Evolutionary conservation across 2,888 invertebrate species (phyloP).

Genomic region (Catocala nupta): DNA sequence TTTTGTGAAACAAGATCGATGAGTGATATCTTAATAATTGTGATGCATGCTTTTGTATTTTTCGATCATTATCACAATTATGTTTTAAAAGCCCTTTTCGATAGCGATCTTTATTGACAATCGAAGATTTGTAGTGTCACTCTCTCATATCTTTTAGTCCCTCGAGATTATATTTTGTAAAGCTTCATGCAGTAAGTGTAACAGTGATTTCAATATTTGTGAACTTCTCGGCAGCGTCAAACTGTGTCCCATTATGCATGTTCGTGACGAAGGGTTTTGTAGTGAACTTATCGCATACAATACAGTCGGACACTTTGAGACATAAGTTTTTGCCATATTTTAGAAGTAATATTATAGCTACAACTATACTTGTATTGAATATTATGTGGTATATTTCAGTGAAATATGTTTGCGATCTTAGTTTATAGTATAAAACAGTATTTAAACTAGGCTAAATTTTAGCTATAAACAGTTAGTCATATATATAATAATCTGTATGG

Average conservation of each 20-base stretch:
- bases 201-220: conserved; percentile 22
- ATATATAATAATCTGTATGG: too few relatives aligned
- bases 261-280: conserved; percentile 61
- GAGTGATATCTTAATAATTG: conserved; percentile 2
- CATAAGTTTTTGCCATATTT: conserved; percentile 11
- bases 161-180: conserved; percentile 2
- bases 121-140: too few relatives aligned
- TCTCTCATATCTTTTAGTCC: too few relatives aligned
- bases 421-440: too few relatives aligned
- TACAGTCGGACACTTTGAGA: conserved; percentile 30
- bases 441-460: too few relatives aligned
- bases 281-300: conserved; percentile 40
- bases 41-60: background rate
- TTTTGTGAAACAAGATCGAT: background rate
- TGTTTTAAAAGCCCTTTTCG: conserved; percentile 2
- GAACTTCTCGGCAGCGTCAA: conserved; percentile 32
- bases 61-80: conserved; percentile 22
- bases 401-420: too few relatives aligned
- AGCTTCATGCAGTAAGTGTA: conserved; percentile 3
- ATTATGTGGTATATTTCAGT: too few relatives aligned
- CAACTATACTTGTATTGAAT: conserved; percentile 16
- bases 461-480: too few relatives aligned
- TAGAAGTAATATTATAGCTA: conserved; percentile 13
- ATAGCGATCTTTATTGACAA: too few relatives aligned
- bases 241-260: conserved; percentile 54